A percentile compares a stretch with the other conserved stretches of the same genome.
Conservation (phyloP, 2,888 invertebrate species). For the Helleia helle region DNA sequence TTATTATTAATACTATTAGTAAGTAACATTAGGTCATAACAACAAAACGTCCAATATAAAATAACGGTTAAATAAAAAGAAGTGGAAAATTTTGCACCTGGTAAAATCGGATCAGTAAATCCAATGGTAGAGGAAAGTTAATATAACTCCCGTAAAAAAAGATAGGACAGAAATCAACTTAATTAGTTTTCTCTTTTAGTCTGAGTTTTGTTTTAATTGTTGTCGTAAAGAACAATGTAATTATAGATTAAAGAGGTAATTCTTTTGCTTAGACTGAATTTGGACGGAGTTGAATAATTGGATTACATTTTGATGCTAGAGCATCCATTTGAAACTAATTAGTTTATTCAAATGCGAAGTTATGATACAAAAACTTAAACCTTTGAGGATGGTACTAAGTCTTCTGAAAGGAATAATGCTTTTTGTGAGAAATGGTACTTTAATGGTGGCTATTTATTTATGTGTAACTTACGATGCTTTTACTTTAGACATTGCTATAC, state of each 20-base stretch:
- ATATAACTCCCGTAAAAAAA: neutral
- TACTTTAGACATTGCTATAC: no score
- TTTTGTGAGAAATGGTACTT: no score
- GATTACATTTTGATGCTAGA: constrained; percentile 12
- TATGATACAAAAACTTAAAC: no score
- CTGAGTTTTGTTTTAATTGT: constrained; percentile 3
- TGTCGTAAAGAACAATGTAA: constrained; percentile 9
- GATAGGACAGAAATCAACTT: neutral
- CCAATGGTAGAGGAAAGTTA: neutral
- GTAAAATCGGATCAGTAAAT: neutral
- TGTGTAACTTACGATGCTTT: no score
- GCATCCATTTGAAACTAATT: neutral
- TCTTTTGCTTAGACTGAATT: constrained; percentile 1
- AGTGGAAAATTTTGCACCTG: no score
- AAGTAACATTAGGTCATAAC: no score
- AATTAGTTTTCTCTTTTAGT: neutral
- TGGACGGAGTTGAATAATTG: constrained; percentile 14
- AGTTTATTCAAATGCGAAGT: neutral
- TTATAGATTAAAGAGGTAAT: constrained; percentile 10
- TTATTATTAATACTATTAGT: no score
- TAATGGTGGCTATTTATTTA: no score
- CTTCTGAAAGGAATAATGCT: no score
- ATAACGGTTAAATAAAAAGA: no score
- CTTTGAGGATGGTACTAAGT: no score
- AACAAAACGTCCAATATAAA: no score